Evolutionary conservation across 2,113 vertebrate genomes (phyloP).

Genomic region (Zosterops pallidus): DNA sequence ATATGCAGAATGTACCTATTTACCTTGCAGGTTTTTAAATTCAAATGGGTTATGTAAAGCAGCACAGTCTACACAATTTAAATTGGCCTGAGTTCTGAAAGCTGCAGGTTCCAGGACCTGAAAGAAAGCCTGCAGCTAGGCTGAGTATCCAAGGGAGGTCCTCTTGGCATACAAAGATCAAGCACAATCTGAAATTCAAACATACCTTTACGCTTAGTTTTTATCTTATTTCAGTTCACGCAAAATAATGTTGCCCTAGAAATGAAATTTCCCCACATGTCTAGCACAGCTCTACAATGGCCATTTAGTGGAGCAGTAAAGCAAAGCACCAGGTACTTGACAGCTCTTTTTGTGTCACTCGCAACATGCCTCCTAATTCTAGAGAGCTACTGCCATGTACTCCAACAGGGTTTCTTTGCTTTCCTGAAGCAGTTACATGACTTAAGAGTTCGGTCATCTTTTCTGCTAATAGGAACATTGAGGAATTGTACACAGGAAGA

Average conservation of each 20-base stretch:
- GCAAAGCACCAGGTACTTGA: conserved; percentile 49
- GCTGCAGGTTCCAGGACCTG: conserved; percentile 44
- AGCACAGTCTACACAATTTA: conserved; percentile 59
- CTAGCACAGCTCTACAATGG: conserved; percentile 45
- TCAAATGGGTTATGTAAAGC: conserved; percentile 58
- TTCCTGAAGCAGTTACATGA: conserved; percentile 49
- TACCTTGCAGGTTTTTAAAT: conserved; percentile 50
- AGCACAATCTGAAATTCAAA: conserved; percentile 59
- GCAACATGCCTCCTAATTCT: conserved; percentile 31
- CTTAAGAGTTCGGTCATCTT: conserved; percentile 37
- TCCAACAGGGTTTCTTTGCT: conserved; percentile 37
- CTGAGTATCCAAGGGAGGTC: conserved; percentile 49
- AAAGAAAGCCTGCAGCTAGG: conserved; percentile 52
- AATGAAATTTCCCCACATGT: conserved; percentile 25
- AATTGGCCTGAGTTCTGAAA: conserved; percentile 58
- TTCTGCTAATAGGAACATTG: conserved; percentile 14
- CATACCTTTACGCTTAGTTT: conserved; percentile 23
- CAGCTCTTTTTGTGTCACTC: conserved; percentile 59
- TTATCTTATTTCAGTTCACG: conserved; percentile 53
- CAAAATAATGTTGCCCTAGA: conserved; percentile 65
- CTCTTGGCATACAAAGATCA: conserved; percentile 55
- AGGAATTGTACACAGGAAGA: not conserved
- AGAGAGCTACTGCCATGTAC: conserved; percentile 34
- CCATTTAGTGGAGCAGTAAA: conserved; percentile 44
- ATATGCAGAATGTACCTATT: conserved; percentile 2